A percentile compares a stretch with the other conserved stretches of the same genome.
Conservation (phyloP, 2,797 vertebrate genomes). For the Sebastes vulpes region DNA sequence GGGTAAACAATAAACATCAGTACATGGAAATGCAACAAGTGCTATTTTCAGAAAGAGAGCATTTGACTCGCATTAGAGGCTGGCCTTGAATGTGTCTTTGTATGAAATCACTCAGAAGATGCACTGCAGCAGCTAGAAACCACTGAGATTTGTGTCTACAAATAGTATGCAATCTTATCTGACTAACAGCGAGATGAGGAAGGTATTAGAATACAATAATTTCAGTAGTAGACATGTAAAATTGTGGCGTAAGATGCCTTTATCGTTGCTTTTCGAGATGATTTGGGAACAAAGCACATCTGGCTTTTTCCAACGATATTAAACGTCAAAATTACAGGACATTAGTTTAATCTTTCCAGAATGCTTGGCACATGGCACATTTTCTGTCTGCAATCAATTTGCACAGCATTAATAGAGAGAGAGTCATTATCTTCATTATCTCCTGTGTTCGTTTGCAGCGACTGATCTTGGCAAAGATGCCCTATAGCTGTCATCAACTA, state of each 20-base stretch:
- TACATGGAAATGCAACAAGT: conserved; percentile 36
- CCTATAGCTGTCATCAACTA: conserved; percentile 38
- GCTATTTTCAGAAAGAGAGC: conserved; percentile 53
- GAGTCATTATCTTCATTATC: conserved; percentile 59
- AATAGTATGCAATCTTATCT: conserved; percentile 26
- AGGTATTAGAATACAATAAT: conserved; percentile 5
- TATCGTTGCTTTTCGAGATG: conserved; percentile 6
- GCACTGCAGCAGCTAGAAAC: neutral
- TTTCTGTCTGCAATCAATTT: conserved; percentile 76
- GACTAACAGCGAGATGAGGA: neutral
- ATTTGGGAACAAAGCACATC: conserved; percentile 59
- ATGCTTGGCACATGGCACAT: conserved; percentile 51
- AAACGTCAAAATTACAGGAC: conserved; percentile 59
- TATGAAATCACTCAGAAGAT: conserved; percentile 17
- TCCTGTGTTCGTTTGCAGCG: conserved; percentile 25
- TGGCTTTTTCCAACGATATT: conserved; percentile 50
- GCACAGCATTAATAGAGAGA: conserved; percentile 45
- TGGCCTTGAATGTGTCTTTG: conserved; percentile 47
- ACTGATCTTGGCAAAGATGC: conserved; percentile 46
- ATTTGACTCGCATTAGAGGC: conserved; percentile 61
- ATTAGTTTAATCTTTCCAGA: conserved; percentile 64
- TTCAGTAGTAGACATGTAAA: conserved; percentile 12
- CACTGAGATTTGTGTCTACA: neutral
- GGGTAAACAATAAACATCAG: conserved; percentile 29
- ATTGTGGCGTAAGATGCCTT: neutral